These are phyloP conservation scores for Nipponacmea schrenckii DNA, from an alignment of 2,888 invertebrate genomes.

Conservation along the genomic window DNA sequence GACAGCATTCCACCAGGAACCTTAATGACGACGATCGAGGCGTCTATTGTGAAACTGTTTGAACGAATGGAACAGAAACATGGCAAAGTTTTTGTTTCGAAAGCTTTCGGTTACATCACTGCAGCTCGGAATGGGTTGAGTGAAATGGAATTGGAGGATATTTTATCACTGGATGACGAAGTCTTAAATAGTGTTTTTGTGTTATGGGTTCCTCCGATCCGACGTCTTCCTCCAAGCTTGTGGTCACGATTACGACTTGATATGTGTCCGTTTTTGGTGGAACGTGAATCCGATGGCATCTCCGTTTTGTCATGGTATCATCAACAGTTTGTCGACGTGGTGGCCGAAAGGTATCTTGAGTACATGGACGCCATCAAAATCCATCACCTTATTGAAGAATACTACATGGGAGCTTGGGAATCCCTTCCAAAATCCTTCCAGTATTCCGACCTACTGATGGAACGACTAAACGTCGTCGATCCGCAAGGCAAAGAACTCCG, in stretches of 20 bases:
- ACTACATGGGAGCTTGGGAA: conserved; percentile 61
- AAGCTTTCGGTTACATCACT: conserved; percentile 51
- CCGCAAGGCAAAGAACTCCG: conserved; percentile 48
- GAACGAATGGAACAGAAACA: conserved; percentile 48
- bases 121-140: conserved; percentile 52
- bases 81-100: conserved; percentile 45
- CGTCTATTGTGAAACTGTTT: conserved; percentile 49
- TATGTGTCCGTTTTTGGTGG: conserved; percentile 44
- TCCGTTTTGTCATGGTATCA: conserved; percentile 57
- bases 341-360: conserved; percentile 41
- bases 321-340: conserved; percentile 47
- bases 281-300: conserved; percentile 50
- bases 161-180: conserved; percentile 57
- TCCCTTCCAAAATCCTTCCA: conserved; percentile 52
- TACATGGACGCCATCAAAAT: conserved; percentile 28
- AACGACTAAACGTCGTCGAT: conserved; percentile 36
- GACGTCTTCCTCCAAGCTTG: conserved; percentile 53
- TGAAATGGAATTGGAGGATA: conserved; percentile 57
- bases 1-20: conserved; percentile 31
- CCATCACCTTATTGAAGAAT: conserved; percentile 57
- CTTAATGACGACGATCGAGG: conserved; percentile 42
- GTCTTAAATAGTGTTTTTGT: conserved; percentile 49
- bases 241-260: conserved; percentile 49
- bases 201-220: conserved; percentile 49
- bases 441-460: conserved; percentile 41